Evolutionary conservation across 2,797 vertebrate genomes (phyloP).

Genomic region (Oophaga sylvatica): DNA sequence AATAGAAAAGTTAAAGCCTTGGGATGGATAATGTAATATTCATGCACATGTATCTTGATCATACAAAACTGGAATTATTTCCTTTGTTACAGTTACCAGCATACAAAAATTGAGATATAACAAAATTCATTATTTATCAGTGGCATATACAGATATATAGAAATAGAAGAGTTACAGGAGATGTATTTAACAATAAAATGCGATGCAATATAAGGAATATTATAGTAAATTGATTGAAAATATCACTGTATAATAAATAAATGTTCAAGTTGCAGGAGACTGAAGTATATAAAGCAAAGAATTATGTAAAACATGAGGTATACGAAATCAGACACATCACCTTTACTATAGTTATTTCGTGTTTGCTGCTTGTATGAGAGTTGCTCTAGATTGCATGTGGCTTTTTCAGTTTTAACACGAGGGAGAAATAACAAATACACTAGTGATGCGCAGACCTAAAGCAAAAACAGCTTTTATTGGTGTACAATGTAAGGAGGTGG

Average conservation of each 20-base stretch:
- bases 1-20: constrained; percentile 54
- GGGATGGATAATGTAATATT: constrained; percentile 56
- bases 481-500: too few relatives aligned
- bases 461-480: too few relatives aligned
- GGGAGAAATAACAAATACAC: too few relatives aligned
- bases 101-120: constrained; percentile 20
- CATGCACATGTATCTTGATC: constrained; percentile 47
- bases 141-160: constrained; percentile 30
- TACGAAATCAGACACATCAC: too few relatives aligned
- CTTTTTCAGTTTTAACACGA: too few relatives aligned
- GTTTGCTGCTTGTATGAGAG: too few relatives aligned
- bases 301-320: neutral
- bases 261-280: neutral
- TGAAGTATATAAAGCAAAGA: neutral
- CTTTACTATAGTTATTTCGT: too few relatives aligned
- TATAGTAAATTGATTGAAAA: neutral
- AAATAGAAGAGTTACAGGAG: neutral
- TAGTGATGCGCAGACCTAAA: too few relatives aligned
- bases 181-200: neutral
- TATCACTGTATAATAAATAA: too few relatives aligned
- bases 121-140: neutral
- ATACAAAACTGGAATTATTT: constrained; percentile 34
- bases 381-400: too few relatives aligned
- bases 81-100: constrained; percentile 37
- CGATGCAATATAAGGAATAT: neutral